Conservation (phyloP, 2,888 invertebrate species). For the Catocala nupta region DNA sequence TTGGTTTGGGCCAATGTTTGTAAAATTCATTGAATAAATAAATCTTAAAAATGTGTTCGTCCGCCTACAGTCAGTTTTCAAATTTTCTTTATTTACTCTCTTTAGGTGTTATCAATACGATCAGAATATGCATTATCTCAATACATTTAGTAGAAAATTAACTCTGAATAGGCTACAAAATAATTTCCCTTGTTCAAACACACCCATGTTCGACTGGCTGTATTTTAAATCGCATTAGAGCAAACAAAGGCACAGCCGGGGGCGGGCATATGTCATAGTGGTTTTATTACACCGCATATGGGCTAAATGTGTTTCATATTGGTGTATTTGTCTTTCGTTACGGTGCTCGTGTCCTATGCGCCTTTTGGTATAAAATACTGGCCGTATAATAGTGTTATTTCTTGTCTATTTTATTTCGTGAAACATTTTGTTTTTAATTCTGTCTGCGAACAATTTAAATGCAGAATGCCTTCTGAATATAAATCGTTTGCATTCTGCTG, state of each 20-base stretch:
- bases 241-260: slow-evolving; percentile 36
- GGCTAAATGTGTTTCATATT: slow-evolving; percentile 49
- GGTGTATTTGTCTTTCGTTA: slow-evolving; percentile 40
- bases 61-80: no score
- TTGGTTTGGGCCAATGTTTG: no score
- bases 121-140: no score
- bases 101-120: no score
- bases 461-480: no score
- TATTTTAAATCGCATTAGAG: slow-evolving; percentile 52
- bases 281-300: slow-evolving; percentile 51
- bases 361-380: slow-evolving; percentile 12
- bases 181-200: background rate
- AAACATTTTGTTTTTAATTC: background rate
- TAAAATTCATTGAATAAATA: no score
- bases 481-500: no score
- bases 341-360: slow-evolving; percentile 5
- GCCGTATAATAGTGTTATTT: background rate
- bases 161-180: background rate
- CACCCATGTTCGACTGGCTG: slow-evolving; percentile 21
- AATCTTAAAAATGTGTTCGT: no score
- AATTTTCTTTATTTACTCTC: no score
- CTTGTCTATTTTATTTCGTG: background rate
- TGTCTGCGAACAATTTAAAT: no score
- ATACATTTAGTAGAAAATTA: no score
- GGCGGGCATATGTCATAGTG: slow-evolving; percentile 33